These are phyloP conservation scores for Parnassius glacialis DNA, from an alignment of 2,888 invertebrate genomes.

Conservation along the genomic window DNA sequence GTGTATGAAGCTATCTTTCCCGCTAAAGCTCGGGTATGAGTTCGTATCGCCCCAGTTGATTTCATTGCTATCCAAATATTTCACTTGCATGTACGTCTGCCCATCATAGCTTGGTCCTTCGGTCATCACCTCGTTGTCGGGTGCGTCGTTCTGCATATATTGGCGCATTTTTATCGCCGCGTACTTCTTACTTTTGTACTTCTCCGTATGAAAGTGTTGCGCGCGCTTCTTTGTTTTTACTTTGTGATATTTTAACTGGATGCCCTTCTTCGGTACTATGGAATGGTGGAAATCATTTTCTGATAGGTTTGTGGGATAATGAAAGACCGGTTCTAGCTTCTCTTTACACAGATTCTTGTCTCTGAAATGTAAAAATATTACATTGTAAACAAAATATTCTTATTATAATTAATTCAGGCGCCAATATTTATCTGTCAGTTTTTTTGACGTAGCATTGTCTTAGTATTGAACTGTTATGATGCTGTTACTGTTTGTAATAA, in stretches of 20 bases:
- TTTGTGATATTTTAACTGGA: conserved; percentile 60
- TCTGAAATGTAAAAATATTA: conserved; percentile 38
- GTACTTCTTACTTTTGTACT: conserved; percentile 61
- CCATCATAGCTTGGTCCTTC: conserved; percentile 60
- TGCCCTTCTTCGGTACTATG: conserved; percentile 68
- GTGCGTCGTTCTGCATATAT: conserved; percentile 40
- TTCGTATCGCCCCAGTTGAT: conserved; percentile 71
- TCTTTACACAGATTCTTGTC: conserved; percentile 57
- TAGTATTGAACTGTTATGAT: too few relatives aligned
- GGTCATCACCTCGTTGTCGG: conserved; percentile 53
- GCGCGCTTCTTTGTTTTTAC: conserved; percentile 55
- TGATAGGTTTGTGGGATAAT: conserved; percentile 53
- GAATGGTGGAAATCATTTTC: conserved; percentile 57
- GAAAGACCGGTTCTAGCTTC: conserved; percentile 45
- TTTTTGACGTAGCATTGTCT: too few relatives aligned
- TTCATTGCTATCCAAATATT: conserved; percentile 65
- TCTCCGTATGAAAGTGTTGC: conserved; percentile 42
- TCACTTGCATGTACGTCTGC: conserved; percentile 74
- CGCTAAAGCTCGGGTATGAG: conserved; percentile 88
- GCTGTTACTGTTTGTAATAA: too few relatives aligned
- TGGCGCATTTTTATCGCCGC: conserved; percentile 54
- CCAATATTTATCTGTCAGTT: too few relatives aligned
- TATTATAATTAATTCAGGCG: too few relatives aligned
- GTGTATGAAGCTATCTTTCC: conserved; percentile 91
- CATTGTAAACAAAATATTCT: too few relatives aligned